Conservation (phyloP, 2,113 vertebrate species). For the Opisthocomus hoazin region DNA sequence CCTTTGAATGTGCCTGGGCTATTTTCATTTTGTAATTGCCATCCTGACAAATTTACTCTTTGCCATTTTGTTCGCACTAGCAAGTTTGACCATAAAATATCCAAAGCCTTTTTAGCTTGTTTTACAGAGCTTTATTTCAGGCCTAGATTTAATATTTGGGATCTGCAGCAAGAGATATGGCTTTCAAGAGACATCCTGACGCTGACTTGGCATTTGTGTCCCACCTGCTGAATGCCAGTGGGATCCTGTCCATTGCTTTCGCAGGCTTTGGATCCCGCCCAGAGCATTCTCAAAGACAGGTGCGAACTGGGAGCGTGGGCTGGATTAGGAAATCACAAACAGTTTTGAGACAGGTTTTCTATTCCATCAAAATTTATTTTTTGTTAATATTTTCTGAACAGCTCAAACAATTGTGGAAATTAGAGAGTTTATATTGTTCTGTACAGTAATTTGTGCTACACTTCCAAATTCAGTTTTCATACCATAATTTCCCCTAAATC, state of each 20-base stretch:
- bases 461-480: not conserved
- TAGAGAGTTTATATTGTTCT: not conserved
- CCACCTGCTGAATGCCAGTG: constrained; percentile 50
- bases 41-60: constrained; percentile 5
- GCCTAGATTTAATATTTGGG: constrained; percentile 35
- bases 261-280: constrained; percentile 46
- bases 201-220: constrained; percentile 12
- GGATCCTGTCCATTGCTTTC: constrained; percentile 54
- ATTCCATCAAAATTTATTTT: not conserved
- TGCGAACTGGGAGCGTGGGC: not conserved
- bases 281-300: not conserved
- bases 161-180: constrained; percentile 44
- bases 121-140: constrained; percentile 49
- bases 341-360: not conserved
- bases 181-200: constrained; percentile 14
- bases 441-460: not conserved
- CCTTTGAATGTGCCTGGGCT: not conserved
- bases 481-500: not conserved
- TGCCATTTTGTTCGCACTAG: constrained; percentile 46
- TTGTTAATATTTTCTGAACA: not conserved
- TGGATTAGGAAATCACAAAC: not conserved
- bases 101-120: constrained; percentile 38
- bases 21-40: not conserved
- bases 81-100: constrained; percentile 46
- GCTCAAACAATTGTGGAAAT: not conserved